These are phyloP conservation scores for Litoditis marina DNA, from an alignment of 2,888 invertebrate genomes.

Conservation along the genomic window DNA sequence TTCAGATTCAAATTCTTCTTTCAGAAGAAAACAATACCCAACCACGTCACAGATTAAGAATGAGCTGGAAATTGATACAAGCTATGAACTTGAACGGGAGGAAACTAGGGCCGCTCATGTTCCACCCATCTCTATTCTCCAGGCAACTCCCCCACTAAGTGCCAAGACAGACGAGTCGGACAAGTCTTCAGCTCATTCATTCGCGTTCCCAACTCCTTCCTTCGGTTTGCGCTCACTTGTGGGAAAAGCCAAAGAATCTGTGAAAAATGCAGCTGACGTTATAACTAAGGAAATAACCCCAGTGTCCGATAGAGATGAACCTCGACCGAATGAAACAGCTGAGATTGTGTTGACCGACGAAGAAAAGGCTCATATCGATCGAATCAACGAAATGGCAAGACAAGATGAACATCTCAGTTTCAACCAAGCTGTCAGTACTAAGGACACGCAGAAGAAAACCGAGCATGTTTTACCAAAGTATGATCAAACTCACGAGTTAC, in stretches of 20 bases:
- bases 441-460: not conserved
- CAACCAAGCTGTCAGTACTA: not conserved
- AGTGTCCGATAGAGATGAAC: slow-evolving; percentile 5
- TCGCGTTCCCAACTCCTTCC: slow-evolving; percentile 7
- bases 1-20: too few species aligned
- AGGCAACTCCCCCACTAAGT: not conserved
- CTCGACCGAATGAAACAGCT: not conserved
- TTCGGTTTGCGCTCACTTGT: slow-evolving; percentile 22
- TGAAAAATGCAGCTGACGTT: slow-evolving; percentile 19
- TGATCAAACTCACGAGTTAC: too few species aligned
- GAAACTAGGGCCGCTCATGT: not conserved
- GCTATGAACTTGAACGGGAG: not conserved
- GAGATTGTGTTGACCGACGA: slow-evolving; percentile 32
- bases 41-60: too few species aligned
- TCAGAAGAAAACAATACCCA: too few species aligned
- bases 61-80: too few species aligned
- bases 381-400: slow-evolving; percentile 36
- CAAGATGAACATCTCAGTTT: not conserved
- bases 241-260: slow-evolving; percentile 29
- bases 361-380: slow-evolving; percentile 50
- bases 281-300: slow-evolving; percentile 18
- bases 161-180: not conserved
- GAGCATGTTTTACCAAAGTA: too few species aligned
- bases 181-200: slow-evolving; percentile 6
- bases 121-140: not conserved